phyloP scores from a whole-genome alignment of 1,140 invertebrate genomes.

The Tetramorium parvispinum region DNA sequence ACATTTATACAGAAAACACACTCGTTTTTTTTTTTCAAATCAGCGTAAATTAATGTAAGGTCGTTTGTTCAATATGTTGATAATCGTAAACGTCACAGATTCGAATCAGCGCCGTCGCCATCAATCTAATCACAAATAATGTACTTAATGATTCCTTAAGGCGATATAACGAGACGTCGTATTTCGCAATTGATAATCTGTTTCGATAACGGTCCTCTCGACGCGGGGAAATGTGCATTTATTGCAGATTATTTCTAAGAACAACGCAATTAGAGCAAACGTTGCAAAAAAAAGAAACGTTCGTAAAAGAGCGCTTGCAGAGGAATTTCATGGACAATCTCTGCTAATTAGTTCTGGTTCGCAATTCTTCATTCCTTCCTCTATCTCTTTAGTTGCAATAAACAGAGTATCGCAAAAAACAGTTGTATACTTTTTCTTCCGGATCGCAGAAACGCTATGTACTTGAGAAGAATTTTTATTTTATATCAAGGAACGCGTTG shows the following conservation, averaged over 20 bases:
- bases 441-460: background rate
- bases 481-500: background rate
- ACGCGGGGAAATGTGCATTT: background rate
- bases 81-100: constrained; percentile 23
- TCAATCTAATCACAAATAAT: constrained; percentile 51
- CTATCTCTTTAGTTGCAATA: background rate
- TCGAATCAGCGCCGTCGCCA: background rate
- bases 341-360: constrained; percentile 10
- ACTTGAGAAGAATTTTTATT: background rate
- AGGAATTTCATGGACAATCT: background rate
- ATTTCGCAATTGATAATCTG: constrained; percentile 36
- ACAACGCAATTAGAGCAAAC: background rate
- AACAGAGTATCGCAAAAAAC: background rate
- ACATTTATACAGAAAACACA: background rate
- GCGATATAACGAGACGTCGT: background rate
- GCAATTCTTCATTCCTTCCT: background rate
- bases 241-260: constrained; percentile 31
- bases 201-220: constrained; percentile 1
- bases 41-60: background rate
- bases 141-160: constrained; percentile 53
- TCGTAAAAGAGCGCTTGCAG: background rate
- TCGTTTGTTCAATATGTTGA: background rate
- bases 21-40: background rate
- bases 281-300: background rate
- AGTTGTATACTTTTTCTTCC: background rate